Evolutionary conservation across 2,888 invertebrate genomes (phyloP).

Genomic region (Panopea generosa): DNA sequence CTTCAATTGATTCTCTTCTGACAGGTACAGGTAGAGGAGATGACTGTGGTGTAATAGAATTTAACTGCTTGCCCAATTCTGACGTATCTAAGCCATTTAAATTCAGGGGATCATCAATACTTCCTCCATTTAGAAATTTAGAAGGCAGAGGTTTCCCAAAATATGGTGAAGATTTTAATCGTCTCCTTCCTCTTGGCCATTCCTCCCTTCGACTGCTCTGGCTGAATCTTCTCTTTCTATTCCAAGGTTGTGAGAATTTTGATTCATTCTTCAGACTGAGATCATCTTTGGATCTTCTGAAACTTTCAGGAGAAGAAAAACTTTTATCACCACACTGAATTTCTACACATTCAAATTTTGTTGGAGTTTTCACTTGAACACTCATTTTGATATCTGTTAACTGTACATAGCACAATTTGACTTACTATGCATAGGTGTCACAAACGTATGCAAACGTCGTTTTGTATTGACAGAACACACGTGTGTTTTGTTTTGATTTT

Average conservation of each 20-base stretch:
- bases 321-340: constrained; percentile 85
- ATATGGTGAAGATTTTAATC: constrained; percentile 60
- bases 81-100: constrained; percentile 92
- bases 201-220: constrained; percentile 48
- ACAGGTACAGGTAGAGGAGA: constrained; percentile 95
- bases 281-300: constrained; percentile 47
- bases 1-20: constrained; percentile 92
- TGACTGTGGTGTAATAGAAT: constrained; percentile 96
- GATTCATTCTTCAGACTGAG: constrained; percentile 37
- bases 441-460: neutral
- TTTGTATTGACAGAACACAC: constrained; percentile 18
- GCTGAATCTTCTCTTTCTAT: constrained; percentile 57
- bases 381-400: constrained; percentile 71
- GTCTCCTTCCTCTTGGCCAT: constrained; percentile 43
- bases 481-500: constrained; percentile 60
- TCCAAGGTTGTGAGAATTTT: constrained; percentile 55
- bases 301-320: constrained; percentile 47
- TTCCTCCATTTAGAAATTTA: constrained; percentile 97
- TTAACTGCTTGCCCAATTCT: constrained; percentile 85
- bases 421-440: too few relatives aligned
- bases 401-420: too few relatives aligned
- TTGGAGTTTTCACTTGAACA: constrained; percentile 80
- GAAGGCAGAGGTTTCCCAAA: constrained; percentile 91
- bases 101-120: constrained; percentile 97
- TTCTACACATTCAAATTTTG: constrained; percentile 74